Evolutionary conservation across 2,797 vertebrate species (phyloP), one percentile per base, ranked within the genome.

Genomic region (Margarornis squamiger): DNA sequence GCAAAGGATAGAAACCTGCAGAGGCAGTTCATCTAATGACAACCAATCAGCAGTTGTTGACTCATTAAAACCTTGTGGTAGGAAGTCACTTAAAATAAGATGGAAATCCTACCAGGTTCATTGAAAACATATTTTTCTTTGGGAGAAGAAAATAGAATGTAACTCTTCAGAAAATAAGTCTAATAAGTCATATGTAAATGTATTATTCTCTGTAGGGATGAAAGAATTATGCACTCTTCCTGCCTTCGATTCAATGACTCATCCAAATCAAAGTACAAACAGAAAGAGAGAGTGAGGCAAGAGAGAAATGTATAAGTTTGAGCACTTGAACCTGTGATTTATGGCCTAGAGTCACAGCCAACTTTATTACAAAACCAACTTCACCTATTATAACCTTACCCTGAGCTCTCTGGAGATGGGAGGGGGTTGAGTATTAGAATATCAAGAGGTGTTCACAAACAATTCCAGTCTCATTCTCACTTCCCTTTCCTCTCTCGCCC

Each of bases 281-380:
- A 98, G 95, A 88, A 97, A 91, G 92, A 97, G 85, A 95, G 81
- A 91, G 55, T 95, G 88, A 94, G 59, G 89, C 95, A 96, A 96
- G 80, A 70, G 78, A 97, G 79, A 92, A 94, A 96, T 92, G 73
- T 76, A 55, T 91, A 91, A 93, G 90, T 97, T 95, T 96, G 92
- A 94, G 89, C 86, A 91, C 94, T 95, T 96, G 90, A 96, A 95
- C 39, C 86, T 48, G 36, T 97, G 96, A 98, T 98, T 98, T 97
- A 98, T 96, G 96, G 95, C 94, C 94, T 92, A 93, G 83, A 97
- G 93, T 85, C 96, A 96, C 70, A 95, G 95, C 91, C 94, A 98
- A 97, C 96, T 97, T 97, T 95, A 96, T 98, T 97, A 97, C 76
- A 97, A 97, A 98, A 98, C 96, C 96, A 65, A 96, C 95, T 97